Evolutionary conservation across 2,797 vertebrate species (phyloP).

Genomic region (Margarornis squamiger): DNA sequence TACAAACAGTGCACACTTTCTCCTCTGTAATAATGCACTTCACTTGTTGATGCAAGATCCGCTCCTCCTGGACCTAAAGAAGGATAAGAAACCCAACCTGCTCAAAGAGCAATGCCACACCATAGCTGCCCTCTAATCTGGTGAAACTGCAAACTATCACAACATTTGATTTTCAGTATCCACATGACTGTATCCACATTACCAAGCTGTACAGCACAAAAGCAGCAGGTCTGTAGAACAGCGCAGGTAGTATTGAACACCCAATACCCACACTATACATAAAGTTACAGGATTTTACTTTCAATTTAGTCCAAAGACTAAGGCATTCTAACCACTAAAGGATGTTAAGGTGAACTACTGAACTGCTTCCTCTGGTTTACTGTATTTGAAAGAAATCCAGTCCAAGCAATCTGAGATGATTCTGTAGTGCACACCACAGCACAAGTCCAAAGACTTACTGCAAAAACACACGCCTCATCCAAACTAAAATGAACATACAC

Average conservation of each 20-base stretch:
- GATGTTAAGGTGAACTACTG: not conserved
- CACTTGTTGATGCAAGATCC: conserved; percentile 96
- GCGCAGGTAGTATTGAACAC: not conserved
- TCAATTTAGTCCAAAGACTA: not conserved
- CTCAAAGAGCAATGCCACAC: not conserved
- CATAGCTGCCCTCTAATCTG: not conserved
- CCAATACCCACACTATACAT: not conserved
- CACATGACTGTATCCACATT: not conserved
- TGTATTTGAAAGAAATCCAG: not conserved
- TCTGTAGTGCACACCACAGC: not conserved
- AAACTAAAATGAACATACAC: not conserved
- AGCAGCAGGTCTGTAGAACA: not conserved
- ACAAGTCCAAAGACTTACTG: not conserved
- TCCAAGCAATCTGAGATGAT: not conserved
- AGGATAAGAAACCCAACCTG: not conserved
- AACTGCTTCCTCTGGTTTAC: not conserved
- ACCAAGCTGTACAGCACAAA: not conserved
- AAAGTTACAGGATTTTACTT: not conserved
- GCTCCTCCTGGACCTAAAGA: conserved; percentile 93
- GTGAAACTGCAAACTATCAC: not conserved
- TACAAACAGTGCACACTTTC: conserved; percentile 96
- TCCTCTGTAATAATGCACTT: conserved; percentile 98
- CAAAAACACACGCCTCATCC: not conserved
- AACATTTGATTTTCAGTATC: not conserved
- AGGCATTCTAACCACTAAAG: not conserved